phyloP scores from a whole-genome alignment of 1,140 invertebrate genomes.

The Phortica variegata region DNA sequence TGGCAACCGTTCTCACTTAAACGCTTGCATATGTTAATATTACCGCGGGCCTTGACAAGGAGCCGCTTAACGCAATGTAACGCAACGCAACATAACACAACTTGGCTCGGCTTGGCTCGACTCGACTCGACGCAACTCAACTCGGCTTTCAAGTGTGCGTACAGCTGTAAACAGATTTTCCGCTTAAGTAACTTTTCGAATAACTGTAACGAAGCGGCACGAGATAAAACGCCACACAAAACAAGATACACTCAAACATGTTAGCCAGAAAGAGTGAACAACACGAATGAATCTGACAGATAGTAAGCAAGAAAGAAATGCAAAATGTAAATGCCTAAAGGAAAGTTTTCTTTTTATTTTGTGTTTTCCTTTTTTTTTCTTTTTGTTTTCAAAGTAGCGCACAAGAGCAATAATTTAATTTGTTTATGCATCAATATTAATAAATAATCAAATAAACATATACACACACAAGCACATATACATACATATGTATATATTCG shows the following conservation, averaged over 20 bases:
- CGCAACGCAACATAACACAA: too few species aligned
- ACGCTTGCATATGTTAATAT: constrained; percentile 39
- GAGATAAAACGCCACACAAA: not conserved
- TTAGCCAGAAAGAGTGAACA: not conserved
- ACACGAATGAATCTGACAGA: constrained; percentile 4
- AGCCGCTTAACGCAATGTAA: too few species aligned
- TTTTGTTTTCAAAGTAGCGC: too few species aligned
- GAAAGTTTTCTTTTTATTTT: too few species aligned
- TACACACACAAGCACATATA: constrained; percentile 1
- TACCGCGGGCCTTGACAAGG: too few species aligned
- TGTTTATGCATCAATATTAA: constrained; percentile 53
- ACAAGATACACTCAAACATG: too few species aligned
- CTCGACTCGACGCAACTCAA: too few species aligned
- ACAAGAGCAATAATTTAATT: constrained; percentile 53
- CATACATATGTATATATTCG: not conserved
- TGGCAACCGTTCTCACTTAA: constrained; percentile 29
- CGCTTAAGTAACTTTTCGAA: constrained; percentile 45
- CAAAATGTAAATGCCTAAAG: too few species aligned
- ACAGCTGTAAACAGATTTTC: constrained; percentile 56
- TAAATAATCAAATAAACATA: constrained; percentile 29
- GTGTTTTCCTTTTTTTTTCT: too few species aligned
- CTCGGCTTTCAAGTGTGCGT: constrained; percentile 44
- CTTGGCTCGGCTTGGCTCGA: constrained; percentile 8
- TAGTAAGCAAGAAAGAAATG: constrained; percentile 1
- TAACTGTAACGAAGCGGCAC: constrained; percentile 44